These are phyloP conservation scores for Furcula furcula DNA, from an alignment of 2,888 invertebrate species.

Conservation along the genomic window DNA sequence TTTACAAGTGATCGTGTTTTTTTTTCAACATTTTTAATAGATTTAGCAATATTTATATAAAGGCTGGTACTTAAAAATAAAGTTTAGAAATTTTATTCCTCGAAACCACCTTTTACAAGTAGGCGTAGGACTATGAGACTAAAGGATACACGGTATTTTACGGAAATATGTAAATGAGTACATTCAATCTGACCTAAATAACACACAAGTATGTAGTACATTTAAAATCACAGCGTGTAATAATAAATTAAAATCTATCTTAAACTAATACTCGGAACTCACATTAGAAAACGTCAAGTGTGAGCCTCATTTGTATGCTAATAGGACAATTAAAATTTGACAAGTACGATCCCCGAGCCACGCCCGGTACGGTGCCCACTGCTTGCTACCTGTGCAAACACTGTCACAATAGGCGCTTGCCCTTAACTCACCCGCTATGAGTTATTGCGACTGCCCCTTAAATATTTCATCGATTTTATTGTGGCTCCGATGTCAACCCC, in stretches of 20 bases:
- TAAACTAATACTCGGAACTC: slow-evolving; percentile 2
- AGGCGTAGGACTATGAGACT: no score
- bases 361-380: slow-evolving; percentile 44
- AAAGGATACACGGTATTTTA: no score
- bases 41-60: no score
- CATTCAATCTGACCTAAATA: no score
- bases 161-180: no score
- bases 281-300: slow-evolving; percentile 5
- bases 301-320: slow-evolving; percentile 33
- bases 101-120: no score
- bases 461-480: slow-evolving; percentile 82
- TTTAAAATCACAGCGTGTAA: no score
- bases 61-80: no score
- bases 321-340: slow-evolving; percentile 39
- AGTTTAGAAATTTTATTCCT: no score
- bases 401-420: slow-evolving; percentile 51
- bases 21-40: no score
- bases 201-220: not conserved
- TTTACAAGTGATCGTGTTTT: no score
- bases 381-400: slow-evolving; percentile 66
- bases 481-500: slow-evolving; percentile 78
- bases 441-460: slow-evolving; percentile 65
- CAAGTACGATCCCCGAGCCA: slow-evolving; percentile 30
- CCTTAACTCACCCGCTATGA: slow-evolving; percentile 60
- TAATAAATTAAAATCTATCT: not conserved